Evolutionary conservation across 2,113 vertebrate genomes (phyloP).

Genomic region (Choloepus hoffmanni): DNA sequence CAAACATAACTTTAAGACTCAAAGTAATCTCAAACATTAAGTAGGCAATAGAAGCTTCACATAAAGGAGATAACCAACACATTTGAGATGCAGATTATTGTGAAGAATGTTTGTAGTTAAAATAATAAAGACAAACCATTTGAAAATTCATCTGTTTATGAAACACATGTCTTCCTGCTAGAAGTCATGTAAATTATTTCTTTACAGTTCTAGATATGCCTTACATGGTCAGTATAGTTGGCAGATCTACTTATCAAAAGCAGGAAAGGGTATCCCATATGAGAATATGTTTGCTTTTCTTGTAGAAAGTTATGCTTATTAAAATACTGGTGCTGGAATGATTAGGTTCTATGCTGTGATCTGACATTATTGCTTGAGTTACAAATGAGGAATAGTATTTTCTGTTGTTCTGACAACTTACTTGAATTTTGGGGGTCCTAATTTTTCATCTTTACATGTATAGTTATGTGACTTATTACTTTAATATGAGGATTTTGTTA

Average conservation of each 20-base stretch:
- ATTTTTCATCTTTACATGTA: not conserved
- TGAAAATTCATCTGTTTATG: not conserved
- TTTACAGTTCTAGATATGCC: not conserved
- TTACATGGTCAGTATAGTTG: not conserved
- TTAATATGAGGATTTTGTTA: not conserved
- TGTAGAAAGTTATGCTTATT: no score
- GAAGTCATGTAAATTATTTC: not conserved
- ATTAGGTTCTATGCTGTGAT: not conserved
- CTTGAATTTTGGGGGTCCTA: not conserved
- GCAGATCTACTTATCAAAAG: not conserved
- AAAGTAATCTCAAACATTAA: not conserved
- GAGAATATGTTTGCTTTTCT: not conserved
- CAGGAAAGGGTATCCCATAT: not conserved
- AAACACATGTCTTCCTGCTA: not conserved
- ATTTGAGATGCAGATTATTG: not conserved
- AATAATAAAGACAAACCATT: not conserved
- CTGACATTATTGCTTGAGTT: slow-evolving; percentile 3
- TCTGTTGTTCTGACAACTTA: not conserved
- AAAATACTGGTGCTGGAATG: no score
- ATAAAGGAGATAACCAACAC: not conserved
- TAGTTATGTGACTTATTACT: not conserved
- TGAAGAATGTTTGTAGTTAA: not conserved
- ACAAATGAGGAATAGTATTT: not conserved
- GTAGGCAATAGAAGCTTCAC: not conserved
- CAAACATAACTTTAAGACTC: not conserved